A percentile compares a stretch with the other conserved stretches of the same genome.
Evolutionary conservation across 2,797 vertebrate genomes (phyloP).

Genomic region (Arnoldichthys spilopterus): DNA sequence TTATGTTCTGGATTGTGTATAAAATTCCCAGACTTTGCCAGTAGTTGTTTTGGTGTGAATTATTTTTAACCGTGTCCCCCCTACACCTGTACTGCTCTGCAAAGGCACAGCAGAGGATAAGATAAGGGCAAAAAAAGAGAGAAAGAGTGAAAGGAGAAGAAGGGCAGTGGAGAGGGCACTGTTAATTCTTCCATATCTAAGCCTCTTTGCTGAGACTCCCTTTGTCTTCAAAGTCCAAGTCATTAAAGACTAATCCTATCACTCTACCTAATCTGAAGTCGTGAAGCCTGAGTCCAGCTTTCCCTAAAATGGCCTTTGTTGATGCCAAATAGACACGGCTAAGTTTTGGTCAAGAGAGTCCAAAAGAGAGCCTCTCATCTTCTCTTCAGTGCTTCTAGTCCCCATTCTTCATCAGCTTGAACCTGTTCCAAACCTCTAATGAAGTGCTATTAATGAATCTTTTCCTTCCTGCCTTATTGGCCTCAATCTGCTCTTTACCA

Average conservation of each 20-base stretch:
- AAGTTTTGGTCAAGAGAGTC: constrained; percentile 77
- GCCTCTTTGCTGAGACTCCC: constrained; percentile 98
- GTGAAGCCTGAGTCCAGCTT: constrained; percentile 88
- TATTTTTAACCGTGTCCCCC: background rate
- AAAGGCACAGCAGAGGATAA: constrained; percentile 36
- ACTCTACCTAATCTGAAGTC: constrained; percentile 96
- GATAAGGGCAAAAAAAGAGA: constrained; percentile 44
- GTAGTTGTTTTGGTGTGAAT: background rate
- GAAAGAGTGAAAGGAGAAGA: constrained; percentile 41
- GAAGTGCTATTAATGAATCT: constrained; percentile 89
- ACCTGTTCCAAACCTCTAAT: constrained; percentile 76
- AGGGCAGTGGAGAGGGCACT: constrained; percentile 86
- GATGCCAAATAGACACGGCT: constrained; percentile 83
- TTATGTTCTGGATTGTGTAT: background rate
- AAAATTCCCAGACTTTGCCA: background rate
- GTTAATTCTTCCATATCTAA: constrained; percentile 99
- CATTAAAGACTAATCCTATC: constrained; percentile 99
- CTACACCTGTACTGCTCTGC: constrained; percentile 51
- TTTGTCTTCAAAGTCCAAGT: constrained; percentile 99
- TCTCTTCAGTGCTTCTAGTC: constrained; percentile 43
- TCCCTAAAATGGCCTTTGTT: constrained; percentile 85
- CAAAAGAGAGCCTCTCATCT: constrained; percentile 72
- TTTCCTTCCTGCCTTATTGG: constrained; percentile 71
- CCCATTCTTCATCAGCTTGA: constrained; percentile 18
- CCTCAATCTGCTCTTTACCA: background rate